Evolutionary conservation across 2,797 vertebrate genomes (phyloP).

Genomic region (Craterocephalus amniculus): DNA sequence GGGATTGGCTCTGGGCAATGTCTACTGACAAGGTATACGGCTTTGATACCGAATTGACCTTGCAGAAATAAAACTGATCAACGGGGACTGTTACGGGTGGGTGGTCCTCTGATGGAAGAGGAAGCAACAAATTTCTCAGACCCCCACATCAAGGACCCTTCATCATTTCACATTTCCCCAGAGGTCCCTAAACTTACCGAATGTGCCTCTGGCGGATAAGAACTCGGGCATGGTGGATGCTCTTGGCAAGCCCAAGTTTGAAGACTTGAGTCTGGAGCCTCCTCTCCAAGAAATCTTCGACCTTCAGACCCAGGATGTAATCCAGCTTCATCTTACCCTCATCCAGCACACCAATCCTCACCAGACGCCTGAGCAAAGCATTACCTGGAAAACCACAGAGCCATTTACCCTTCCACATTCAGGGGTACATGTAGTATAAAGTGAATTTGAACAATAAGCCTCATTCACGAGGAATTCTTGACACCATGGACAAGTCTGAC

Average conservation of each 20-base stretch:
- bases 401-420: not conserved
- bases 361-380: conserved; percentile 91
- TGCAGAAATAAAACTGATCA: conserved; percentile 77
- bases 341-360: conserved; percentile 93
- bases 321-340: conserved; percentile 98
- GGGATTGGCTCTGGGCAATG: conserved; percentile 80
- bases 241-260: conserved; percentile 94
- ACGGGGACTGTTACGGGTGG: conserved; percentile 50
- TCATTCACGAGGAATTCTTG: conserved; percentile 87
- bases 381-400: conserved; percentile 82
- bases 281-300: conserved; percentile 95
- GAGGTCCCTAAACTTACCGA: conserved; percentile 78
- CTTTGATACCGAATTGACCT: conserved; percentile 92
- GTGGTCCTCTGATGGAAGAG: conserved; percentile 75
- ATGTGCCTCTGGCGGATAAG: conserved; percentile 97
- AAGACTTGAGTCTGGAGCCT: conserved; percentile 96
- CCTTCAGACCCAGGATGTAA: conserved; percentile 95
- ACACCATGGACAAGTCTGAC: conserved; percentile 78
- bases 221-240: conserved; percentile 94
- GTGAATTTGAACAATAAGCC: conserved; percentile 42
- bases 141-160: not conserved
- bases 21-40: conserved; percentile 92
- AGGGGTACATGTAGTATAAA: no score
- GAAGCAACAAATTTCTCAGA: conserved; percentile 69
- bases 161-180: not conserved